Base-by-base conservation (phyloP, 2,797 vertebrate genomes). In the Tympanoctomys barrerae region DNA sequence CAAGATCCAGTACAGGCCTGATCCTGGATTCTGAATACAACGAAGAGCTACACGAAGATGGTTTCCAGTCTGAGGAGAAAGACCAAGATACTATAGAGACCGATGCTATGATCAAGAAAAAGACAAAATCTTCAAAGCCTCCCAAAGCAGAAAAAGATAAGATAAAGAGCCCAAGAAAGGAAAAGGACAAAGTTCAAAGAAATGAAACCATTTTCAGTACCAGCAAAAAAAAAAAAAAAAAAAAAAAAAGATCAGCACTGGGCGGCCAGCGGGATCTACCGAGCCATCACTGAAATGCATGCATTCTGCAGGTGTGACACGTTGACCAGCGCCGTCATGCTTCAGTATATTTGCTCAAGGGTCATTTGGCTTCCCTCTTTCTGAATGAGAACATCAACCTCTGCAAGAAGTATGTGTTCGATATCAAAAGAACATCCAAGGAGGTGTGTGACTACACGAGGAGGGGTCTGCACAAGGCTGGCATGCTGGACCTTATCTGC, bases 331-430 rank as follows among this genome's bases (percentile, higher is more conserved):
- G 99, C 99, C 0, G 99, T 99, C 97, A 99, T 99, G 99, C 99
- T 99, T 99, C 99, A 99, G 97, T 99, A 99, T 92, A 99, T 99
- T 97, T 98, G 99, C 89, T 99, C 99, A 94, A 99, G 97, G 99
- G 99, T 54, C 99, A 99, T 98, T 97, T 99, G 39, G 99, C 99
- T 0, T 99, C 99, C 3, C 98, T 99, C 1, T 99, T 99, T 97
- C 99, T 99, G 97, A 99, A 99, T 64, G 99, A 99, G 97, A 99
- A 99, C 98, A 99, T 99, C 95, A 99, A 99, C 98, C 99, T 99
- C 88, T 99, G 99, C 91, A 99, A 99, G 98, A 99, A 99, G 92
- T 99, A 99, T 0, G 99, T 99, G 22, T 99, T 99, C 36, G 99
- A 99, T 97, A 99, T 99, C 96, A 99, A 99, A 49, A 99, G 99